Evolutionary conservation across 2,113 vertebrate species (phyloP).

Genomic region (Odocoileus virginianus): DNA sequence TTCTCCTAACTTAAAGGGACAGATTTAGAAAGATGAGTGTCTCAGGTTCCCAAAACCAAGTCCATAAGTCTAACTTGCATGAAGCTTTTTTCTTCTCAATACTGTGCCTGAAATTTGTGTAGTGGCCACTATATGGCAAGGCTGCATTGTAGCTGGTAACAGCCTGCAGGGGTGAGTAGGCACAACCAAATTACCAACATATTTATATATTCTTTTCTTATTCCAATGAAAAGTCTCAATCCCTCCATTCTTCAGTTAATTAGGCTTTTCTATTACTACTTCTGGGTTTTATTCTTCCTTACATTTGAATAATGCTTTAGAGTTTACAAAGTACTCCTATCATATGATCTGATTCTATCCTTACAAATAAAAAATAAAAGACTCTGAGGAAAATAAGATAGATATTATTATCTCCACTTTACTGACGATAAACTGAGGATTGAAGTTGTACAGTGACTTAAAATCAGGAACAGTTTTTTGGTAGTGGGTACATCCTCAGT

Average conservation of each 20-base stretch:
- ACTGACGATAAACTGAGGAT: not conserved
- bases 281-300: not conserved
- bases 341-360: not conserved
- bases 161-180: not conserved
- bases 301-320: not conserved
- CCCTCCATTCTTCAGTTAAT: not conserved
- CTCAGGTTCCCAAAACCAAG: not conserved
- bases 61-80: not conserved
- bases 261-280: not conserved
- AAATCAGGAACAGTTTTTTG: not conserved
- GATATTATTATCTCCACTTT: not conserved
- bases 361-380: not conserved
- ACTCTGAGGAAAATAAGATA: not conserved
- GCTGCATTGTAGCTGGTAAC: not conserved
- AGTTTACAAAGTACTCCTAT: not conserved
- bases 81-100: not conserved
- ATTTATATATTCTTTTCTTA: not conserved
- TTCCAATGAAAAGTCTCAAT: not conserved
- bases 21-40: not conserved
- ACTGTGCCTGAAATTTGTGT: not conserved
- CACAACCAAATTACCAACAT: not conserved
- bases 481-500: rapidly evolving
- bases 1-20: not conserved
- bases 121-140: not conserved
- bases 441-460: not conserved